Evolutionary conservation across 1,140 invertebrate species (phyloP), one percentile per base, ranked within the genome.

Genomic region (Ganaspis sp.): DNA sequence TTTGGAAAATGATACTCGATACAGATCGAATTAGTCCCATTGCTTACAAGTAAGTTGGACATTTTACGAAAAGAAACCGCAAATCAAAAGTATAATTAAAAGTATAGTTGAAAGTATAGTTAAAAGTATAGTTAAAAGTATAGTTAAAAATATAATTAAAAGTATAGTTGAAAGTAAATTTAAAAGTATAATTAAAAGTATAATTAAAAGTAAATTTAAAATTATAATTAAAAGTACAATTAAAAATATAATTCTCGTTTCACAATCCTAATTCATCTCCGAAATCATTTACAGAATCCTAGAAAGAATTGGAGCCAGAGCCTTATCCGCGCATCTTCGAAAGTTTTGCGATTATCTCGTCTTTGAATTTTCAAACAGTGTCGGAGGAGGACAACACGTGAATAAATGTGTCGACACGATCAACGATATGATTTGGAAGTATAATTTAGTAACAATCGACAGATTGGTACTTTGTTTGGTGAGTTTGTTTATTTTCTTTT

Each of bases 351-450:
- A 99, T 90, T 99, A 97, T 89, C 90, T 99, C 0, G 96, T 99
- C 0, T 96, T 95, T 87, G 97, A 99, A 87, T 97, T 99, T 87
- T 95, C 95, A 0, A 96, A 95, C 83, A 96, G 95, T 15, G 94
- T 95, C 4, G 96, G 95, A 75, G 95, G 96, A 78, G 96, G 96
- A 1, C 93, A 94, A 72, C 95, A 96, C 84, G 97, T 98, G 6
- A 97, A 96, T 85, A 98, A 98, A 88, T 97, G 96, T 84, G 96
- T 98, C 1, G 98, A 99, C 84, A 97, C 97, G 0, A 95, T 99
- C 64, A 99, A 98, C 88, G 96, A 98, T 81, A 97, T 99, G 93
- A 98, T 99, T 69, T 99, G 98, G 98, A 98, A 98, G 83, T 98
- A 97, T 86, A 98, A 99, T 88, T 97, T 99, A 78, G 95, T 99